Conservation (phyloP, 2,797 vertebrate species). For the Acrocephalus scirpaceus region DNA sequence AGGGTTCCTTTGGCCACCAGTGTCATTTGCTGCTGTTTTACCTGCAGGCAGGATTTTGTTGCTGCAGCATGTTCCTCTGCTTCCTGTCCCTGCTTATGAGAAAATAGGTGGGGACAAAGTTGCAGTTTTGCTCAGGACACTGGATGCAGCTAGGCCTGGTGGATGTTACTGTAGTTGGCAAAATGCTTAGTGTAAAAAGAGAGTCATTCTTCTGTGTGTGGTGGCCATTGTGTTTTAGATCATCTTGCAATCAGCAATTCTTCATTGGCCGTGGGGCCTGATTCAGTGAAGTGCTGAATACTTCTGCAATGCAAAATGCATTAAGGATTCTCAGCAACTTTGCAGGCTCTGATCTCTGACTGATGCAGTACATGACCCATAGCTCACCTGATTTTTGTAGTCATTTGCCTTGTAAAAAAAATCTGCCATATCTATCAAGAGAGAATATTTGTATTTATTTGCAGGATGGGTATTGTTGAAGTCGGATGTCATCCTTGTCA, state of each 20-base stretch:
- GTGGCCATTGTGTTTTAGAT: neutral
- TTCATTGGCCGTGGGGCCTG: neutral
- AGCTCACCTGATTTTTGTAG: neutral
- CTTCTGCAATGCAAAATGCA: neutral
- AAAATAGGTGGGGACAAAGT: fast-evolving
- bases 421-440: neutral
- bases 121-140: neutral
- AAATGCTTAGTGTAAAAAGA: neutral
- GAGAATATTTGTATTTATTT: neutral
- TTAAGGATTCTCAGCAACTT: neutral
- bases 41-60: neutral
- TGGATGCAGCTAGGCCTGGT: neutral
- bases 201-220: neutral
- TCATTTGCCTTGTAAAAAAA: neutral
- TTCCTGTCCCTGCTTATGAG: neutral
- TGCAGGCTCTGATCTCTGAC: neutral
- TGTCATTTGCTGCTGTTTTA: neutral
- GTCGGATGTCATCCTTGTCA: neutral
- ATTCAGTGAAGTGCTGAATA: neutral
- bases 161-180: neutral
- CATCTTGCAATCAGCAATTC: neutral
- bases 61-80: neutral
- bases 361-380: fast-evolving
- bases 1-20: neutral
- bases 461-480: neutral